Evolutionary conservation across 2,888 invertebrate genomes (phyloP).

Genomic region (Oligia strigilis): DNA sequence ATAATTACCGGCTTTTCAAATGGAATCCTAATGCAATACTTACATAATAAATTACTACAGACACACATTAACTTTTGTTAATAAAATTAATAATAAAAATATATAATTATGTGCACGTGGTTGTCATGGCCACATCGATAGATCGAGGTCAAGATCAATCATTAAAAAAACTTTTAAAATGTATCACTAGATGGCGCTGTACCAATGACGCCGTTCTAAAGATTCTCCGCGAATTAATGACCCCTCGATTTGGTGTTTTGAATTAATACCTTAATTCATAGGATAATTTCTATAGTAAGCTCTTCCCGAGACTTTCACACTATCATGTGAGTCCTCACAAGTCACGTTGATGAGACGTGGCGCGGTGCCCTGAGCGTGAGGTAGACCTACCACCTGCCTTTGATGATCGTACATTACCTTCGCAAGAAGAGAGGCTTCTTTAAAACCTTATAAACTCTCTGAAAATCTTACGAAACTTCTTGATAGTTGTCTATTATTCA

Average conservation of each 20-base stretch:
- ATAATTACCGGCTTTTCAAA: background rate
- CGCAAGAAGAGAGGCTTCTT: background rate
- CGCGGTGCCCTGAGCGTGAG: background rate
- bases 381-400: background rate
- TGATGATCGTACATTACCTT: too few species aligned
- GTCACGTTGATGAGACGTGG: constrained; percentile 65
- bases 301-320: constrained; percentile 60
- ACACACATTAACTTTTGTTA: background rate
- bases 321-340: constrained; percentile 53
- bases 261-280: constrained; percentile 52
- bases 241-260: background rate
- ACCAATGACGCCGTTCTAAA: constrained; percentile 41
- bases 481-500: background rate
- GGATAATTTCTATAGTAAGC: constrained; percentile 52
- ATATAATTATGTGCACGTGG: background rate
- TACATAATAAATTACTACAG: background rate
- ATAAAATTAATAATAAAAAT: background rate
- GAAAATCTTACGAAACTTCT: background rate
- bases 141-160: background rate
- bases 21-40: background rate
- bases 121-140: background rate
- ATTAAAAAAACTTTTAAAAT: background rate
- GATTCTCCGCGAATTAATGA: constrained; percentile 37
- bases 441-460: background rate
- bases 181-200: constrained; percentile 32